These are phyloP conservation scores for Leptodactylus fuscus DNA, from an alignment of 2,113 vertebrate genomes.

Conservation along the genomic window DNA sequence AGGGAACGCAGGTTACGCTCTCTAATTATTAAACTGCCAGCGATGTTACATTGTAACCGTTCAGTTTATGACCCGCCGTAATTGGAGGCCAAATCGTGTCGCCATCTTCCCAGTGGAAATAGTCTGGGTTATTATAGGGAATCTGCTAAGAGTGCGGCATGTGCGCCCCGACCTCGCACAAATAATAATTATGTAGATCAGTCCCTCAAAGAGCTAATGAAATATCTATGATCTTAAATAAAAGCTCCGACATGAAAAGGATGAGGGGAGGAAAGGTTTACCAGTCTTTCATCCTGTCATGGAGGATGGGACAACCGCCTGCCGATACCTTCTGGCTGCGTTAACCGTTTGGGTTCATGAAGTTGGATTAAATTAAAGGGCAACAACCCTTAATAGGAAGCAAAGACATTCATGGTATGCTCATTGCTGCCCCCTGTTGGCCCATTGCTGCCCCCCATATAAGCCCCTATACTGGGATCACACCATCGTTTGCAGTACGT, in stretches of 20 bases:
- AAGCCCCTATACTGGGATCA: too few species aligned
- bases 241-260: not conserved
- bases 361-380: not conserved
- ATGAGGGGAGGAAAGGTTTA: not conserved
- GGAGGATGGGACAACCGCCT: too few species aligned
- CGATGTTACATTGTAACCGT: not conserved
- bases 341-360: not conserved
- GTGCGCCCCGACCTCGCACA: not conserved
- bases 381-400: too few species aligned
- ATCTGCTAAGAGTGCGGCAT: not conserved
- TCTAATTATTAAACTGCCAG: constrained; percentile 48
- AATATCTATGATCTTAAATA: not conserved
- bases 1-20: not conserved
- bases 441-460: too few species aligned
- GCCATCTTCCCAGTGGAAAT: not conserved
- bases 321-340: too few species aligned
- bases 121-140: not conserved
- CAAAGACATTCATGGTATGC: not conserved
- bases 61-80: not conserved
- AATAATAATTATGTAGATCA: constrained; percentile 21
- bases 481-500: too few species aligned
- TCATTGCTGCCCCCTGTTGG: too few species aligned
- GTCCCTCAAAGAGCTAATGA: not conserved
- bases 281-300: not conserved
- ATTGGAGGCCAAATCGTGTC: constrained; percentile 35